Base-by-base conservation (phyloP, 2,797 vertebrate genomes). In the Galaxias olidus region DNA sequence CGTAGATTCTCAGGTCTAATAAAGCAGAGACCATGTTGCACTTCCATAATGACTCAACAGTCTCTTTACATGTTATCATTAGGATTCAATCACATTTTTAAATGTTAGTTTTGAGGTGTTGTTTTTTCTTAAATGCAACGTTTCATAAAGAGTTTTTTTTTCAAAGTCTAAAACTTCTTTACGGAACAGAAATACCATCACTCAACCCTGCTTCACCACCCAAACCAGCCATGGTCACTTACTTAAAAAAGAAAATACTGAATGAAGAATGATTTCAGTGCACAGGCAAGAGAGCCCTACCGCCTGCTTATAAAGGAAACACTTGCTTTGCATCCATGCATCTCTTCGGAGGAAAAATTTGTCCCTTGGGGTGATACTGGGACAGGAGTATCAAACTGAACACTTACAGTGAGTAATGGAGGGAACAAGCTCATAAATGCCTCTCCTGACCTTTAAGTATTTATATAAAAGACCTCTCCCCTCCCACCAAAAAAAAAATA, bases 401-500 rank as follows among this genome's bases (percentile, higher is more conserved):
- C 76, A 83, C 83, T 90, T 89, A 84, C 78, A 86, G 89, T 90
- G 88, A 91, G 77, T 88, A 90, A 91, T 90, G 79, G 78, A 80
- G 66, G 69, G n/a, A 86, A 61, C 73, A 66, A 69, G 82, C 66
- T 75, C 69, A 67, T 88, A 89, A 92, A 86, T 76, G 77, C 79
- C 68, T 84, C 56, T 56, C 1, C 69, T 91, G 89, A 90, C 90
- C 87, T 91, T 91, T 90, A 72, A 71, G 75, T 78, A 65, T 73
- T 73, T 66, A 79, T 77, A 76, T 73, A 80, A 73, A 81, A 69
- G 47, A 13, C 65, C 77, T 68, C n/a, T n/a, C n/a, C n/a, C n/a
- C n/a, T n/a, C n/a, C n/a, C n/a, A n/a, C n/a, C n/a, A n/a, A 73
- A 68, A 53, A 53, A 51, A 73, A 80, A 18, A 73, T 50, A 66